phyloP scores from a whole-genome alignment of 1,140 invertebrate species.

The Phthorimaea operculella region DNA sequence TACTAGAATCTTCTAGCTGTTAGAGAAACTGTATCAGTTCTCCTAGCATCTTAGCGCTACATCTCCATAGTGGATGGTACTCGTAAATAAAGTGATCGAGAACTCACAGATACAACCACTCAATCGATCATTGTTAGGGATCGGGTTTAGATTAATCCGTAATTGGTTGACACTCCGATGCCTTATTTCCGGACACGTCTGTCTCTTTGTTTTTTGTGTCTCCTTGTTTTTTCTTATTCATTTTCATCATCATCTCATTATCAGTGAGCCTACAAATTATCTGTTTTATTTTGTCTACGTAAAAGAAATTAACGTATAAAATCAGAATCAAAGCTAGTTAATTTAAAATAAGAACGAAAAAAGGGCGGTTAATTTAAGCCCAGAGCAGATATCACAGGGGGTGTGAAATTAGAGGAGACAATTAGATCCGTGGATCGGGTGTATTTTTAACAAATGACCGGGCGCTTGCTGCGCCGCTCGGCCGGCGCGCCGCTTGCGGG shows the following conservation, averaged over 20 bases:
- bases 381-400: constrained; percentile 49
- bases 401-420: constrained; percentile 67
- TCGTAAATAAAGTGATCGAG: background rate
- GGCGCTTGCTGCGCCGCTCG: constrained; percentile 14
- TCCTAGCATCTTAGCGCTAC: background rate
- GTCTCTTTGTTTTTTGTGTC: constrained; percentile 8
- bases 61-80: background rate
- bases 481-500: constrained; percentile 20
- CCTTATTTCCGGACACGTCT: constrained; percentile 8
- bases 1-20: background rate
- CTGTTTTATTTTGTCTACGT: background rate
- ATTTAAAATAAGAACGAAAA: constrained; percentile 17
- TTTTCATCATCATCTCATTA: constrained; percentile 15
- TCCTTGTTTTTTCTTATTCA: constrained; percentile 17
- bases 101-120: background rate
- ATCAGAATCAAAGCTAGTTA: constrained; percentile 5
- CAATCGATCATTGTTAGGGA: constrained; percentile 15
- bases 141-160: constrained; percentile 7
- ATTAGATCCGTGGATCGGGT: constrained; percentile 64
- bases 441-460: constrained; percentile 68
- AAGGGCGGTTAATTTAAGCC: constrained; percentile 40
- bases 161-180: constrained; percentile 18
- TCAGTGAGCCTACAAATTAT: background rate
- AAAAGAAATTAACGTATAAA: background rate
- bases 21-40: background rate